phyloP scores from a whole-genome alignment of 1,140 invertebrate species.

The Dreissena polymorpha region DNA sequence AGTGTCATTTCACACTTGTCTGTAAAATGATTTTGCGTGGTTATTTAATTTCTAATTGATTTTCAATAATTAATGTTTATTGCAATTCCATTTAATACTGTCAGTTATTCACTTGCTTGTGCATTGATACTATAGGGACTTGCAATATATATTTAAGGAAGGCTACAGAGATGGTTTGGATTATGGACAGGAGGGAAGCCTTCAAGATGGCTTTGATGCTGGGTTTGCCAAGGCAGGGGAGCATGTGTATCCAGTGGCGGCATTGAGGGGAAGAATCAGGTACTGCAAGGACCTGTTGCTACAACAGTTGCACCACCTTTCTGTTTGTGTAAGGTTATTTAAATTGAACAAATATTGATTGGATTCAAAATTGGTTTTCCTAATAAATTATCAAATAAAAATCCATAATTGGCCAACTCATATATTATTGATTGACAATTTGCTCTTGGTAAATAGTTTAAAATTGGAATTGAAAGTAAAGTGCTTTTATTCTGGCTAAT shows the following conservation, averaged over 20 bases:
- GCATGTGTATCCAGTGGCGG: conserved; percentile 12
- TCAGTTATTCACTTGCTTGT: too few species aligned
- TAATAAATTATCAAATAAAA: background rate
- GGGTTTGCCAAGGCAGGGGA: background rate
- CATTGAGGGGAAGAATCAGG: conserved; percentile 22
- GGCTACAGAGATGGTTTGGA: conserved; percentile 35
- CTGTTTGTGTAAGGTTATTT: background rate
- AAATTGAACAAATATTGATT: background rate
- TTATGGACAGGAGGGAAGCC: conserved; percentile 22
- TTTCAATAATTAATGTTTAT: too few species aligned
- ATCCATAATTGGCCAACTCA: background rate
- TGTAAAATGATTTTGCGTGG: too few species aligned
- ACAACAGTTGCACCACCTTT: background rate
- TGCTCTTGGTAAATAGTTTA: background rate
- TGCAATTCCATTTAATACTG: too few species aligned
- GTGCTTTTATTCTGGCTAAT: too few species aligned
- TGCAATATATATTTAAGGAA: background rate
- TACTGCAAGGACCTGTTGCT: background rate
- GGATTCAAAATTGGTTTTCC: background rate
- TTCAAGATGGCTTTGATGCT: conserved; percentile 28
- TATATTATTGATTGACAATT: background rate
- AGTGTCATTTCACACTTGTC: too few species aligned
- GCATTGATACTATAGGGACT: too few species aligned
- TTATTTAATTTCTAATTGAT: too few species aligned
- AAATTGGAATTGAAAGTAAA: background rate